phyloP scores from a whole-genome alignment of 2,797 vertebrate species.

The Heterohyrax brucei region DNA sequence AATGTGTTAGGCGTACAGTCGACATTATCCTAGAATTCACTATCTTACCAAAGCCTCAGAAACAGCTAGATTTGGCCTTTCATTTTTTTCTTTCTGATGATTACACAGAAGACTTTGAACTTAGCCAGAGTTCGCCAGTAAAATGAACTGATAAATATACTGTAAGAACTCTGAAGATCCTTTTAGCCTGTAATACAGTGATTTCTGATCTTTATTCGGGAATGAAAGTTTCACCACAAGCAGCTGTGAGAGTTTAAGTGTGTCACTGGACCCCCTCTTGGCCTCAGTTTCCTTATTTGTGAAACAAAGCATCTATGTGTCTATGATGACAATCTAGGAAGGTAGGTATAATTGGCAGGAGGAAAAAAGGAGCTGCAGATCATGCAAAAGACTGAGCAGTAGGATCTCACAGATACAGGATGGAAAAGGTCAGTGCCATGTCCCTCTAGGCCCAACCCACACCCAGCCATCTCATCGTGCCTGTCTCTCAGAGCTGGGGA shows the following conservation, averaged over 20 bases:
- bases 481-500: background rate
- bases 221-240: background rate
- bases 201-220: background rate
- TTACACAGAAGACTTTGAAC: background rate
- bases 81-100: background rate
- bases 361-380: background rate
- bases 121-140: background rate
- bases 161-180: background rate
- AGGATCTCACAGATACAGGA: background rate
- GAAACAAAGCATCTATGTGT: slow-evolving; percentile 3
- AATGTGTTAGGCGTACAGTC: background rate
- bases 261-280: background rate
- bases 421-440: background rate
- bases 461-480: background rate
- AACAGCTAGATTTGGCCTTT: background rate
- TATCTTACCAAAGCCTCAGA: background rate
- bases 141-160: background rate
- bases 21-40: too few relatives aligned
- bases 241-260: background rate
- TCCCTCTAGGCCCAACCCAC: background rate
- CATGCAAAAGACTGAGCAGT: background rate
- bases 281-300: background rate
- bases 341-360: background rate
- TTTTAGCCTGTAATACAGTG: background rate
- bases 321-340: background rate